Conservation (phyloP, 2,113 vertebrate species). For the Puffinus mauretanicus region DNA sequence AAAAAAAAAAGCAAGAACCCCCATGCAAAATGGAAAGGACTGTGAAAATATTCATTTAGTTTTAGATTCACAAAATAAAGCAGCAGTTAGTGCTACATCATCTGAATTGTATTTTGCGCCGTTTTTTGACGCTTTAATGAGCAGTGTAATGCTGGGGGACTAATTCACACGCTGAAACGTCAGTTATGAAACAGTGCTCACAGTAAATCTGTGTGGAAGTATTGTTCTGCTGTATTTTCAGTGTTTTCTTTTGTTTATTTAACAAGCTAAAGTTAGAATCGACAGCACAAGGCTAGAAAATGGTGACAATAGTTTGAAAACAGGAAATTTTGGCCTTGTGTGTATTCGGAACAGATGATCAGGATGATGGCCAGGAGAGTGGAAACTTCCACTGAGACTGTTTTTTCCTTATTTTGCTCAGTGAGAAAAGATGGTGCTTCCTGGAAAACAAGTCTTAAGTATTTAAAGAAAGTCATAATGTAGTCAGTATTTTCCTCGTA, state of each 20-base stretch:
- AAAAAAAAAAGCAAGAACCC: neutral
- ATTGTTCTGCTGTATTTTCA: conserved; percentile 65
- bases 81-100: neutral
- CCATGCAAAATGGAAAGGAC: neutral
- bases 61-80: neutral
- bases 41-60: neutral
- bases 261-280: conserved; percentile 89
- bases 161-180: neutral
- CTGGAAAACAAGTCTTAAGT: conserved; percentile 83
- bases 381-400: conserved; percentile 94
- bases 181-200: neutral
- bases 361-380: conserved; percentile 93
- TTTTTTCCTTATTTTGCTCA: conserved; percentile 85
- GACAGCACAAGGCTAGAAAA: conserved; percentile 78
- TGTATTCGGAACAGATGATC: conserved; percentile 94
- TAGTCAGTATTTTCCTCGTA: conserved; percentile 34
- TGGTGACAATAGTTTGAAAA: conserved; percentile 94
- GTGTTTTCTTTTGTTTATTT: conserved; percentile 76
- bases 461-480: conserved; percentile 62
- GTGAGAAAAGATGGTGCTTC: conserved; percentile 81
- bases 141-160: neutral
- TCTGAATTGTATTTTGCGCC: neutral
- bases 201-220: neutral
- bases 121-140: neutral
- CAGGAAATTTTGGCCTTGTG: conserved; percentile 95